phyloP scores from a whole-genome alignment of 2,113 vertebrate species.

The Lota lota region DNA sequence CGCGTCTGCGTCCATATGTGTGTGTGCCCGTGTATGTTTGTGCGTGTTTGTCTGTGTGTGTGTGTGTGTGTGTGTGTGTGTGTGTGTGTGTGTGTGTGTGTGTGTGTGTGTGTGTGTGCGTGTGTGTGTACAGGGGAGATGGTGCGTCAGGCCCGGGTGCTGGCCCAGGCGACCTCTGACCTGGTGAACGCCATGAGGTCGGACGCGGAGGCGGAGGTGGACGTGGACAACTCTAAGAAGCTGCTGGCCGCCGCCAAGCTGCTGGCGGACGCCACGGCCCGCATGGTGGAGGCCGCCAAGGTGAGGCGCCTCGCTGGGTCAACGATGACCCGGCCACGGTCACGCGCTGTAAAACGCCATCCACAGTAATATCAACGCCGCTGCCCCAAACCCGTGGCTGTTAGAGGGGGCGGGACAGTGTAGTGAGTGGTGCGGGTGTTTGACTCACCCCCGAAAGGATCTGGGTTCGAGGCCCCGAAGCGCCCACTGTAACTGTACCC shows the following conservation, averaged over 20 bases:
- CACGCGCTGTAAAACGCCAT: neutral
- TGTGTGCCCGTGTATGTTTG: neutral
- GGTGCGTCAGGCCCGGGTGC: slow-evolving; percentile 95
- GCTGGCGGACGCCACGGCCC: slow-evolving; percentile 93
- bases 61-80: no score
- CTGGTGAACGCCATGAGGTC: slow-evolving; percentile 97
- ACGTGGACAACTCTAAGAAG: slow-evolving; percentile 98
- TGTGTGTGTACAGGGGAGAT: slow-evolving; percentile 83
- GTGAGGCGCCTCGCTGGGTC: slow-evolving; percentile 56
- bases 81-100: neutral
- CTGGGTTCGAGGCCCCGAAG: no score
- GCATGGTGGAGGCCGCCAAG: slow-evolving; percentile 99
- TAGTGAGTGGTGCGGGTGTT: no score
- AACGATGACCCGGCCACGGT: neutral
- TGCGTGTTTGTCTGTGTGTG: no score
- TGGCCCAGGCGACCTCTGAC: slow-evolving; percentile 97
- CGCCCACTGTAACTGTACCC: no score
- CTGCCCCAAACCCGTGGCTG: no score
- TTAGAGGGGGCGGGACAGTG: no score
- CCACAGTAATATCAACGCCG: neutral
- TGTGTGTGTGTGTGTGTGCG: neutral
- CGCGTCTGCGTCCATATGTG: neutral
- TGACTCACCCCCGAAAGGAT: no score
- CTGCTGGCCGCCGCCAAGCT: slow-evolving; percentile 95
- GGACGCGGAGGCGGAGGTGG: slow-evolving; percentile 93